Base-by-base conservation (phyloP, 1,140 invertebrate genomes). In the Anastrepha obliqua region DNA sequence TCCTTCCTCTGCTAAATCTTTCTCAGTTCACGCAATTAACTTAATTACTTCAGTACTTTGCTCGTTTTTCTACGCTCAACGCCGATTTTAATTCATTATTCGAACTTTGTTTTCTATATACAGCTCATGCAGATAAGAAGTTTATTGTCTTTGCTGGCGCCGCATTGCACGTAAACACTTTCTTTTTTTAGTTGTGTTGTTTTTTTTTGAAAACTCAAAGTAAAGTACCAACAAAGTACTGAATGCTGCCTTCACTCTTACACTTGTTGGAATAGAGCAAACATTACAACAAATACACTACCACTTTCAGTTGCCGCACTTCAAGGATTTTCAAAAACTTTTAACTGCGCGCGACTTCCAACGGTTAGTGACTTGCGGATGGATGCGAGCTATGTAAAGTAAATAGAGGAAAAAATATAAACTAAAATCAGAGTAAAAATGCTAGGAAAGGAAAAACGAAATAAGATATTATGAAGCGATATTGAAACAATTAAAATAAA, bases 41-140 rank as follows among this genome's bases (percentile, higher is more conserved):
- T 81, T 81, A 55, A 81, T 81, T 81, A 51, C 74, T 67, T 62
- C 15, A 55, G 11, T 55, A 55, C 74, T 81, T 81, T 6, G 2
- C 3, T 11, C 20, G 15, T 55, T 81, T 3, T 81, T 81, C 17
- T 55, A 20, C 47, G 47, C 47, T 81, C 17, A 81, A 58, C 74
- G 47, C 47, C 47, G 70, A 51, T 74, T 47, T 74, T 42, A 74
- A 74, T 74, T 47, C 47, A 74, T 74, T 74, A 47, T 17, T 29
- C 70, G 47, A 81, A 81, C 74, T 81, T 81, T 55, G 74, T 55
- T 2, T 20, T 51, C 44, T 55, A 20, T n/a, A 11, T 58, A 55
- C 47, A 20, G 15, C 51, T 81, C 47, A 55, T 20, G 17, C 47
- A 55, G 74, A n/a, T 81, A 55, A 81, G 15, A 29, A 42, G 44